Evolutionary conservation across 2,797 vertebrate genomes (phyloP), one percentile per base, ranked within the genome.

Genomic region (Notamacropus eugenii): DNA sequence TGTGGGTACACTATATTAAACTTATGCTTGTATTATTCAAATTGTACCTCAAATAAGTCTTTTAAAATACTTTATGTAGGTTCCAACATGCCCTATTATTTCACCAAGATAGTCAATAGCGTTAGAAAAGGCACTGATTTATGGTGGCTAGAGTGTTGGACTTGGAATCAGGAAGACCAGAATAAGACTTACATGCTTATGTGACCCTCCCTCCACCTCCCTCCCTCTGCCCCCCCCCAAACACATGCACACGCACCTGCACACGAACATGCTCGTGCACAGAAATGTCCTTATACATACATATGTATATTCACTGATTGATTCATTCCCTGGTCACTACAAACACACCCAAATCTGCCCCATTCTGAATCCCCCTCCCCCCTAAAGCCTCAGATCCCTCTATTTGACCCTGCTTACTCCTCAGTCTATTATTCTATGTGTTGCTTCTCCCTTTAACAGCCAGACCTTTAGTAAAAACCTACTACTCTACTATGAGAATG

Each of bases 21-120:
- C 90, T 54, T 67, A 14, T 58, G 55, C 54, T 90, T 92, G 24
- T 74, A 74, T n/a, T 94, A 62, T 96, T 91, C 90, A 91, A 59
- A 82, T 62, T 46, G 55, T 56, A 4, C 10, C 0, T 46, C 27
- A 52, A 34, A 54, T 90, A n/a, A 46, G 40, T 82, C 3, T 5
- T 16, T 74, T 40, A 74, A 24, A 74, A 40, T 74, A 24, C 34
- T 74, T 40, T 74, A 3, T 74, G 16, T 40, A 74, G 1, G 5
- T 40, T 74, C 19, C n/a, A 24, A 22, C 19, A 22, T 74, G 67
- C n/a, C 6, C n/a, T 74, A 40, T 74, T 27, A 82, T 27, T 46
- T 82, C 40, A 82, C 22, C 46, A 46, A 82, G 22, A 24, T 46
- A 82, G 0, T 22, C n/a, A 74, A 10, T 24, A 46, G 22, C 11